Base-by-base conservation (phyloP, 1,140 invertebrate genomes). In the Pomacea maculata region DNA sequence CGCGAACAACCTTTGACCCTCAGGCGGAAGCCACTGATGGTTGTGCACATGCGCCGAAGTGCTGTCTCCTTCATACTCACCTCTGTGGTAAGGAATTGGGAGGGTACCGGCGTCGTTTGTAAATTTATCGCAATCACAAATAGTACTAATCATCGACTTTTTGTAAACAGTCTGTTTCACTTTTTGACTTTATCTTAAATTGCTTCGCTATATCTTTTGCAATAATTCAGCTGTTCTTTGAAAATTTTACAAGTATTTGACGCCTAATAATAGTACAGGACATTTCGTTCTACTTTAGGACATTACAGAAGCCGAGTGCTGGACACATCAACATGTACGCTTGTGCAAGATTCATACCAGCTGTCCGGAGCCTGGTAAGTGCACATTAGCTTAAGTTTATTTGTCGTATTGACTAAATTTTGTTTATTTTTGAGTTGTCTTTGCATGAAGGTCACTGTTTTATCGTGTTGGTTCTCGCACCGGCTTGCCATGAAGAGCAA, bases 361-460 rank as follows among this genome's bases (percentile, higher is more conserved):
- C 87, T 85, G 76, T 85, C 83, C 67, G 82, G 82, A 65, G 83
- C 78, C 68, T 87, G 81, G 86, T 87, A 81, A 85, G 85, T 85
- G 54, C 29, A 34, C 29, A n/a, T 65, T 63, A 34, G 14, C 79
- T n/a, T 77, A 61, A 5, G 63, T 21, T 70, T 71, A 65, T 65
- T 65, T 67, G 5, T 25, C 2, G 14, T 25, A 17, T 64, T 73
- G 52, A 29, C 14, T n/a, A 45, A n/a, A 71, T 17, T 64, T 74
- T 19, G 10, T 19, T 81, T 78, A 77, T 77, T 77, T 55, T 70
- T 61, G n/a, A 52, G 11, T 19, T 67, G n/a, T 70, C 29, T 68
- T 55, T 15, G 45, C 34, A n/a, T 76, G 74, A 82, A 77, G 67
- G 68, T 78, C 70, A 70, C 57, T 63, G 25, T 34, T 74, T 5